Evolutionary conservation across 2,113 vertebrate genomes (phyloP).

Genomic region (Phylloscopus trochilus): DNA sequence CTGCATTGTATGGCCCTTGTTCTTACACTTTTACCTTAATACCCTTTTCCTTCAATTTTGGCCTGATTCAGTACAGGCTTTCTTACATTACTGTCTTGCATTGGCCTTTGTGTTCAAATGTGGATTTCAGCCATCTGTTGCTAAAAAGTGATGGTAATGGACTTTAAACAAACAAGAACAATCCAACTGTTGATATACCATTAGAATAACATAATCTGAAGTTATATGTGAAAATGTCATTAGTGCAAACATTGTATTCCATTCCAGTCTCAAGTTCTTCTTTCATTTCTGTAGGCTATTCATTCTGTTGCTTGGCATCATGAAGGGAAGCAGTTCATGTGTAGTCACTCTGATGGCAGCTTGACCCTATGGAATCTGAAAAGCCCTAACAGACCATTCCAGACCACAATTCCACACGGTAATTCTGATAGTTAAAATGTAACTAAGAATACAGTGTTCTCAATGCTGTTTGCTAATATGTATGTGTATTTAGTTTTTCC

Average conservation of each 20-base stretch:
- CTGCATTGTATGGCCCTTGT: background rate
- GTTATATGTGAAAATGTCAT: background rate
- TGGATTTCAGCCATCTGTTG: background rate
- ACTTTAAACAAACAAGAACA: background rate
- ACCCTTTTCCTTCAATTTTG: background rate
- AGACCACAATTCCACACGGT: conserved; percentile 96
- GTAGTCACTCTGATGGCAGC: conserved; percentile 98
- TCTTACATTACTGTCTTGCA: background rate
- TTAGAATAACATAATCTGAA: background rate
- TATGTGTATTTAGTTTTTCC: background rate
- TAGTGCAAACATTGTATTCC: background rate
- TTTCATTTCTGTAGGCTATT: conserved; percentile 83
- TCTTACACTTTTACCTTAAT: background rate
- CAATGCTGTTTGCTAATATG: background rate
- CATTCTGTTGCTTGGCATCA: conserved; percentile 98
- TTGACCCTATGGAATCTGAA: conserved; percentile 94
- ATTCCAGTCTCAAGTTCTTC: background rate
- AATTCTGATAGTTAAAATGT: conserved; percentile 63
- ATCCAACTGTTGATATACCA: background rate
- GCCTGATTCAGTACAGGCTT: background rate
- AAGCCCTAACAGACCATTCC: conserved; percentile 91
- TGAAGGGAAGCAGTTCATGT: conserved; percentile 98
- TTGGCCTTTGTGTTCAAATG: background rate
- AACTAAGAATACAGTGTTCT: background rate
- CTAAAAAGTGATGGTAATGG: background rate